Conservation (phyloP, 1,140 invertebrate genomes). For the Papilio polytes region DNA sequence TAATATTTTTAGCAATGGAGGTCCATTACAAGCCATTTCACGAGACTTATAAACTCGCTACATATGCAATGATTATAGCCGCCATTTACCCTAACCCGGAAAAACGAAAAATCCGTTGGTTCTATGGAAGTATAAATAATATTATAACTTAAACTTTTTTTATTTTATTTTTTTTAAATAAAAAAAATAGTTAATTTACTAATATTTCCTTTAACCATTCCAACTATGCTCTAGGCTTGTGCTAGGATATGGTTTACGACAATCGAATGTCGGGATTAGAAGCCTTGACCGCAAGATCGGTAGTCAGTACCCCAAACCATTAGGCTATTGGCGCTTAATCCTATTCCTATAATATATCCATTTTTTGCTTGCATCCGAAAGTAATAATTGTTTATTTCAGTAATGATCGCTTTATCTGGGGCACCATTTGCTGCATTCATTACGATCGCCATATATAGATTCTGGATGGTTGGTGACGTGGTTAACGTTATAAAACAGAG, state of each 20-base stretch:
- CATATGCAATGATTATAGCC: conserved; percentile 47
- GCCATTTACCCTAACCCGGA: conserved; percentile 52
- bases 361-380: not conserved
- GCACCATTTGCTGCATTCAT: conserved; percentile 45
- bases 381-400: conserved; percentile 17
- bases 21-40: conserved; percentile 13
- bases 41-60: conserved; percentile 50
- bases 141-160: too few species aligned
- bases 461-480: conserved; percentile 46
- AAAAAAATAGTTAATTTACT: too few species aligned
- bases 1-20: conserved; percentile 28
- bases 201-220: too few species aligned
- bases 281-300: too few species aligned
- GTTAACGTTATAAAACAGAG: conserved; percentile 57
- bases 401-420: conserved; percentile 9
- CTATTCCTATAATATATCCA: too few species aligned
- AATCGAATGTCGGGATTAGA: too few species aligned
- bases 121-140: conserved; percentile 40
- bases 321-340: too few species aligned
- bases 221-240: too few species aligned
- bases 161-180: too few species aligned
- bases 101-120: conserved; percentile 38
- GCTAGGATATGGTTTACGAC: too few species aligned
- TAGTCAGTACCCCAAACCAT: too few species aligned
- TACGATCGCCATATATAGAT: conserved; percentile 52